Evolutionary conservation across 2,113 vertebrate genomes (phyloP).

Genomic region (Paracanthobrama guichenoti): DNA sequence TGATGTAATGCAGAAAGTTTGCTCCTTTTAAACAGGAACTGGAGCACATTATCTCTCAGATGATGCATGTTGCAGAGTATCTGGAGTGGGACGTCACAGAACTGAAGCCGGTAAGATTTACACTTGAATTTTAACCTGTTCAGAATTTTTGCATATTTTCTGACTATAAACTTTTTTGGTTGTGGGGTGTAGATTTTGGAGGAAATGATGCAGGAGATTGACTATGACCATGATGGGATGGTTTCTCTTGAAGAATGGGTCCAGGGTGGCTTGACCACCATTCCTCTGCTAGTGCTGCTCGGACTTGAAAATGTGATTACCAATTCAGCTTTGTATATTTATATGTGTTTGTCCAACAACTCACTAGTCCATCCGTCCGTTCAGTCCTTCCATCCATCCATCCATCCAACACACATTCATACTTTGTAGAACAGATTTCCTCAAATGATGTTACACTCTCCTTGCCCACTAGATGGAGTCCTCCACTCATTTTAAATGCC

Average conservation of each 20-base stretch:
- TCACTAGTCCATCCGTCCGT: too few relatives aligned
- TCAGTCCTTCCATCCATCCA: not conserved
- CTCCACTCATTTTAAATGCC: not conserved
- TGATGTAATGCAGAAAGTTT: not conserved
- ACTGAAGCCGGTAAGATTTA: slow-evolving; percentile 7
- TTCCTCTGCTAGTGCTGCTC: slow-evolving; percentile 89
- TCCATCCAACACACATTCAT: too few relatives aligned
- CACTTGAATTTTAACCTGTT: not conserved
- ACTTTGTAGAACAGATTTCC: too few relatives aligned
- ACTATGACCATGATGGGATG: slow-evolving; percentile 91
- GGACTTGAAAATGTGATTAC: slow-evolving; percentile 89
- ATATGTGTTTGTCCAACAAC: not conserved
- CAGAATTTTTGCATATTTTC: not conserved
- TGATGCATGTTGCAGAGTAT: slow-evolving; percentile 20
- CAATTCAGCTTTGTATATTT: not conserved
- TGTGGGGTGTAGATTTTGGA: slow-evolving; percentile 83
- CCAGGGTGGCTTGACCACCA: slow-evolving; percentile 94
- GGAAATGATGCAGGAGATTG: slow-evolving; percentile 98
- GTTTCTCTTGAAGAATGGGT: slow-evolving; percentile 95
- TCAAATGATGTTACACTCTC: not conserved
- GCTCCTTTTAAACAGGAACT: not conserved
- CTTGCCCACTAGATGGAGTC: slow-evolving; percentile 33
- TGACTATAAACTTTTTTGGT: not conserved
- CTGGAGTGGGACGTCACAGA: slow-evolving; percentile 19
- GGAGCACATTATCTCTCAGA: slow-evolving; percentile 23